Percentiles rank a stretch among this genome's conserved stretches.
These are phyloP conservation scores for Ischnus inquisitorius DNA, from an alignment of 2,888 invertebrate species.

Conservation along the genomic window DNA sequence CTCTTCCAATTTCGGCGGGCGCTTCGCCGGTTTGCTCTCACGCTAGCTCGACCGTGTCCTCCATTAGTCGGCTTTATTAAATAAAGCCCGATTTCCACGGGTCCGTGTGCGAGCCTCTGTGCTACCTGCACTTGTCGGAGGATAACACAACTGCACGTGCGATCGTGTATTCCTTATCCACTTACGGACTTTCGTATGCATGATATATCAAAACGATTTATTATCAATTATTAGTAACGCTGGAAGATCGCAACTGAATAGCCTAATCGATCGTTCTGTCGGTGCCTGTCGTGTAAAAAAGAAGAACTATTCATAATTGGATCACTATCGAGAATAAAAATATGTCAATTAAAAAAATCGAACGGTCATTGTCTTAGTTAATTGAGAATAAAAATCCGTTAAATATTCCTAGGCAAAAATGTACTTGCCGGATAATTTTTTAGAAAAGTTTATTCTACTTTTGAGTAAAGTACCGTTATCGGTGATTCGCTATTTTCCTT, in stretches of 20 bases:
- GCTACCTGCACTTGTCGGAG: background rate
- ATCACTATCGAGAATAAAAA: too few relatives aligned
- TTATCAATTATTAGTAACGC: background rate
- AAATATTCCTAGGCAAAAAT: too few relatives aligned
- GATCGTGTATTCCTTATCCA: slow-evolving; percentile 17
- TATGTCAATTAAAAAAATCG: too few relatives aligned
- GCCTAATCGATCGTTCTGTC: background rate
- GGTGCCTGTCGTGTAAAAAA: background rate
- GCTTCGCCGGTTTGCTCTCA: slow-evolving; percentile 57
- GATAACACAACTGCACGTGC: slow-evolving; percentile 50
- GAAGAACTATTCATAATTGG: too few relatives aligned
- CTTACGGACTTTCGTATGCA: background rate
- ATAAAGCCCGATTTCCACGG: slow-evolving; percentile 74
- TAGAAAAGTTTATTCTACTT: too few relatives aligned
- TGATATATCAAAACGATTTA: slow-evolving; percentile 8
- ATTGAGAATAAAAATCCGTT: too few relatives aligned
- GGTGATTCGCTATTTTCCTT: too few relatives aligned
- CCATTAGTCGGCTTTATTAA: slow-evolving; percentile 75
- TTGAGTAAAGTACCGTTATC: too few relatives aligned
- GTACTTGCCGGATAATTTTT: too few relatives aligned
- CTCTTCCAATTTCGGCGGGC: slow-evolving; percentile 67
- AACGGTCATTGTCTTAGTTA: too few relatives aligned
- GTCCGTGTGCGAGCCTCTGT: slow-evolving; percentile 40
- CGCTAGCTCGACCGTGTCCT: slow-evolving; percentile 52
- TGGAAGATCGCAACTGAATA: background rate